Evolutionary conservation across 2,797 vertebrate genomes (phyloP).

Genomic region (Setipinna tenuifilis): DNA sequence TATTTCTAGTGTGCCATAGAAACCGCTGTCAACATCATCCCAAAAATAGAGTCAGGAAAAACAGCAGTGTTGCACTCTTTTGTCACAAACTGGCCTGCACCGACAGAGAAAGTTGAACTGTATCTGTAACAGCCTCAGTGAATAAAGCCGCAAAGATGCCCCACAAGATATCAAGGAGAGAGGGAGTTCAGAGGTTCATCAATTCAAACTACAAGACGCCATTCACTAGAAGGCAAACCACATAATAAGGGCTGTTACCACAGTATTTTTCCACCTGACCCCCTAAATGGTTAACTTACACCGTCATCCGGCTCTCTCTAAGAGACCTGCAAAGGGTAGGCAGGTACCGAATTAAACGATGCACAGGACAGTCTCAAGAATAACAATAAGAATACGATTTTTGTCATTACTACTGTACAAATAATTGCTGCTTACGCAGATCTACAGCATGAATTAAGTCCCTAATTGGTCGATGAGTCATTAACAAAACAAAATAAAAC

Average conservation of each 20-base stretch:
- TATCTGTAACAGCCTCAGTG: background rate
- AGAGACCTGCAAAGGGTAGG: conserved; percentile 39
- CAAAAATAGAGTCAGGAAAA: background rate
- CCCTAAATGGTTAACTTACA: conserved; percentile 16
- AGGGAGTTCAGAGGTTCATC: background rate
- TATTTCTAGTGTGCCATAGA: background rate
- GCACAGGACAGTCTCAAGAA: conserved; percentile 41
- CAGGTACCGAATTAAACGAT: conserved; percentile 45
- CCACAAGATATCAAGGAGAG: background rate
- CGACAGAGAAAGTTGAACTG: background rate
- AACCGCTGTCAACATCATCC: background rate
- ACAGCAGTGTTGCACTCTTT: background rate
- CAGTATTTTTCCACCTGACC: conserved; percentile 26
- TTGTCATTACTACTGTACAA: conserved; percentile 63
- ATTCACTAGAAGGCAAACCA: conserved; percentile 2
- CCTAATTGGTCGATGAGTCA: conserved; percentile 52
- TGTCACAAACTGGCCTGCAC: background rate
- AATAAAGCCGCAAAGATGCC: background rate
- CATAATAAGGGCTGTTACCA: background rate
- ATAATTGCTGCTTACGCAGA: conserved; percentile 58
- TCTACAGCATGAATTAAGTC: conserved; percentile 47
- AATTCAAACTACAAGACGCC: background rate
- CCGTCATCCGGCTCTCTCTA: background rate
- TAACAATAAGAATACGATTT: conserved; percentile 61
- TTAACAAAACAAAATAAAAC: conserved; percentile 50